Conservation (phyloP, 1,140 invertebrate species). For the Eumaeus atala region DNA sequence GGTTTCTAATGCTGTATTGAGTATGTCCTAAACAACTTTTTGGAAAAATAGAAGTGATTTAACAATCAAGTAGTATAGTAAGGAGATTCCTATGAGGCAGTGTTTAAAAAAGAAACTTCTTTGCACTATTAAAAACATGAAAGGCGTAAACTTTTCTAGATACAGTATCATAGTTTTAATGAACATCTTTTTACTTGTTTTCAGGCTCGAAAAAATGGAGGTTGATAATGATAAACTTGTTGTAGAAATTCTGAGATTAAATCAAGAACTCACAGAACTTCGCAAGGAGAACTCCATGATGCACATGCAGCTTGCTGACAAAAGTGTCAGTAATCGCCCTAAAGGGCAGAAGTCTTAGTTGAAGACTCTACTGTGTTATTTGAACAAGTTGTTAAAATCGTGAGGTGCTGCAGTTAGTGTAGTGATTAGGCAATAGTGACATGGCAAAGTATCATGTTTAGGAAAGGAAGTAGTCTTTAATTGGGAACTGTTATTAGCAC, state of each 20-base stretch:
- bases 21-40: too few relatives aligned
- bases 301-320: conserved; percentile 54
- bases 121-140: too few relatives aligned
- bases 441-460: not conserved
- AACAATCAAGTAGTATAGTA: too few relatives aligned
- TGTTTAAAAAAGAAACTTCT: too few relatives aligned
- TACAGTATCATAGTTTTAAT: too few relatives aligned
- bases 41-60: too few relatives aligned
- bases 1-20: too few relatives aligned
- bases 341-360: conserved; percentile 58
- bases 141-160: too few relatives aligned
- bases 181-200: conserved; percentile 1
- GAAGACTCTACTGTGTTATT: conserved; percentile 9
- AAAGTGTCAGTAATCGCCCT: conserved; percentile 50
- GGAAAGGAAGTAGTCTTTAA: too few relatives aligned
- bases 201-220: conserved; percentile 62
- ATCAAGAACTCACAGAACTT: conserved; percentile 54
- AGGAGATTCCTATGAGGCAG: too few relatives aligned
- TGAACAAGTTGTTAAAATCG: conserved; percentile 14
- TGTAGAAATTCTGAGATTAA: conserved; percentile 62
- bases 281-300: conserved; percentile 61
- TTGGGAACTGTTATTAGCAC: too few relatives aligned
- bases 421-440: conserved; percentile 4
- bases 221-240: conserved; percentile 66
- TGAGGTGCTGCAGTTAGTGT: conserved; percentile 22